Base-by-base conservation (phyloP, 1,140 invertebrate species). In the Battus philenor region DNA sequence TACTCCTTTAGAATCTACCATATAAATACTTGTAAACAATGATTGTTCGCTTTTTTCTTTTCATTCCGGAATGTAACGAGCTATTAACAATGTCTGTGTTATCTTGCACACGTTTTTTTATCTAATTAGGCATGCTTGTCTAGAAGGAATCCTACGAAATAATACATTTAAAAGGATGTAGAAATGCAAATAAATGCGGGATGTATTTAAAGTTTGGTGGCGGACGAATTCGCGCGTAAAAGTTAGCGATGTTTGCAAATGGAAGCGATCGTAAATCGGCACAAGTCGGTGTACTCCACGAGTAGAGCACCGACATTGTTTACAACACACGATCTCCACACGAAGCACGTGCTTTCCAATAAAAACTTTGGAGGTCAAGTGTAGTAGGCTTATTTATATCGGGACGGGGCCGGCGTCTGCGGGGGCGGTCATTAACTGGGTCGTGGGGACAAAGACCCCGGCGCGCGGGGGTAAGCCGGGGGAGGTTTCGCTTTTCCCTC, bases 351-450 rank as follows among this genome's bases (percentile, higher is more conserved):
- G 80, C 68, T 80, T 81, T 81, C 68, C 76, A 78, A 84, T 81
- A 81, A 84, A 83, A 84, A 81, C 76, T 81, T 84, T 84, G 70
- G 80, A 84, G 80, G 80, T 84, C 80, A 84, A 84, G 80, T 84
- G 80, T 84, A 84, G 77, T 81, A 78, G 77, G 80, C 76, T 74
- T 81, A 84, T 81, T 84, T 84, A 81, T 84, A 84, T 84, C 73
- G 63, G 59, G 72, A 75, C 75, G 75, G 75, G 77, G 71, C 73
- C 77, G 72, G 69, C 70, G 77, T 76, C 75, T 83, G 68, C 71
- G 76, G 68, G 73, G 79, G 68, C 75, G 80, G 77, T 84, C 80
- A 81, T 84, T 84, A 84, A 84, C 77, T 84, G 75, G 80, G 80
- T 84, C 75, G 80, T 62, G 59, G 73, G 79, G 73, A 78, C 79